Evolutionary conservation across 2,888 invertebrate species (phyloP), one percentile per base, ranked within the genome.

Genomic region (Acanthosoma haemorrhoidale): DNA sequence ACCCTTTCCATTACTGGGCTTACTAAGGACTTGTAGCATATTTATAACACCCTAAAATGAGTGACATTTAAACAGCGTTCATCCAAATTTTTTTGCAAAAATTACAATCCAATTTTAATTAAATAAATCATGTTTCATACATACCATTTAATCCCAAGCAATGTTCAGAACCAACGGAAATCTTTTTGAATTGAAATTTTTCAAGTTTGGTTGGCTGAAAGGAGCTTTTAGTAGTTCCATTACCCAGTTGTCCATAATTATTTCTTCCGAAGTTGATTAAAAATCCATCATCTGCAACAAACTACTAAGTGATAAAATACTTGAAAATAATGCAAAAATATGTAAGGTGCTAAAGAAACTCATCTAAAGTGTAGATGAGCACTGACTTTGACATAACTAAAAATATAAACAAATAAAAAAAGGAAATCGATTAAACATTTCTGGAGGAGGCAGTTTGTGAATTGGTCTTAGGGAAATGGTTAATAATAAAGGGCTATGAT

Each of bases 261-360:
- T 92, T 92, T 76, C 92, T 83, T 3, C 93, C 93, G 90, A 91
- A 93, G 13, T 86, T 82, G 29, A 86, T 81, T n/a, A 92, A 79
- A 71, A 83, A 82, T 13, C 88, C 87, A 77, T 83, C 82, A 73
- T 84, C 85, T 80, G 87, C 5, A 59, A 71, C 16, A 31, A 41
- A 41, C 41, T 18, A 41, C 9, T 41, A 18, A 39, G 3, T 39
- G 38, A 15, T n/a, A 38, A 38, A 38, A 8, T 38, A 13, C 38
- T 38, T 13, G 3, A 8, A 4, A 38, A 38, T 38, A 4, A 38
- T 38, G 13, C 15, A 38, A 38, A 8, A 13, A 4, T n/a, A 8
- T 13, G 4, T 13, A 38, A 38, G n/a, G n/a, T n/a, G n/a, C n/a
- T n/a, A n/a, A n/a, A n/a, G n/a, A n/a, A n/a, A n/a, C n/a, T n/a